phyloP scores from a whole-genome alignment of 2,888 invertebrate species.

The Microctonus aethiopoides region DNA sequence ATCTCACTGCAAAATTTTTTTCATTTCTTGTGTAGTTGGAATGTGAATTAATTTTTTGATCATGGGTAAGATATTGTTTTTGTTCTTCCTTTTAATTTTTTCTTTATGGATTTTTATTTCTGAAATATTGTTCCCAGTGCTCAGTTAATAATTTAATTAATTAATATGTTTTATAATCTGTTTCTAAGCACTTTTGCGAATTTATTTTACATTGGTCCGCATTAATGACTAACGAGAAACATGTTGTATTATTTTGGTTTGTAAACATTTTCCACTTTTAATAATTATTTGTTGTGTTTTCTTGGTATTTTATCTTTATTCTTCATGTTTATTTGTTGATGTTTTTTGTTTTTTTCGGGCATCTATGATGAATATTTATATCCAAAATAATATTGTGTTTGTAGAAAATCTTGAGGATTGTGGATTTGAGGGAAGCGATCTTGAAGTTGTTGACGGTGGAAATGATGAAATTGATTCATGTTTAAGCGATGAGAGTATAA shows the following conservation, averaged over 20 bases:
- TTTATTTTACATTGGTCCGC: neutral
- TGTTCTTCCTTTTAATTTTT: neutral
- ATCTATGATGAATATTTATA: neutral
- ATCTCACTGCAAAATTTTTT: too few relatives aligned
- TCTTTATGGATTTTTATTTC: too few relatives aligned
- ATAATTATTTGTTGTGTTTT: too few relatives aligned
- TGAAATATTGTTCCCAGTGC: neutral
- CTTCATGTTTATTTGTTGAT: too few relatives aligned
- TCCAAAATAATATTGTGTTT: neutral
- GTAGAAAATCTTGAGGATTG: conserved; percentile 48
- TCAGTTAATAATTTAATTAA: neutral
- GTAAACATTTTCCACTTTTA: too few relatives aligned
- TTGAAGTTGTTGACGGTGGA: conserved; percentile 55
- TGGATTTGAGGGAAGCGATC: conserved; percentile 56
- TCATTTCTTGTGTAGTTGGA: neutral
- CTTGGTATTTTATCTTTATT: too few relatives aligned
- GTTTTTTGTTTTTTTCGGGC: too few relatives aligned
- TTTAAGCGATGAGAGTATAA: neutral
- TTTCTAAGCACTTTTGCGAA: neutral
- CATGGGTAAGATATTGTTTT: neutral
- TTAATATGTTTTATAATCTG: neutral
- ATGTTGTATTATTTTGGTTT: too few relatives aligned
- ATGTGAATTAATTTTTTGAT: neutral
- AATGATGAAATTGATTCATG: conserved; percentile 48
- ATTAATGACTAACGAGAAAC: too few relatives aligned